Percentiles rank a stretch among this genome's conserved stretches.
Conservation (phyloP, 2,888 invertebrate genomes). For the Drosophila anomelani region DNA sequence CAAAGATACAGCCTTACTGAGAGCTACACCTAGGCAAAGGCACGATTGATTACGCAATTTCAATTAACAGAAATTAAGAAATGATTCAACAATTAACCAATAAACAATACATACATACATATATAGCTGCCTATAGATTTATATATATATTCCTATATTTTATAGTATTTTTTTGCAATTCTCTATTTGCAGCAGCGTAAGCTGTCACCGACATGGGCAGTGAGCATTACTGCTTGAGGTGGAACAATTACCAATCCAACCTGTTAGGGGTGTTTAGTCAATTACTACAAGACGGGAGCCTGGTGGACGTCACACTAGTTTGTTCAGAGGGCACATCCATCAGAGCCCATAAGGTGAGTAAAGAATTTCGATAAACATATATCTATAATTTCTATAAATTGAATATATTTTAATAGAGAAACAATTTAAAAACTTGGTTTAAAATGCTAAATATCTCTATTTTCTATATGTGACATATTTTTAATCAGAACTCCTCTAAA, state of each 20-base stretch:
- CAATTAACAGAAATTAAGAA: slow-evolving; percentile 65
- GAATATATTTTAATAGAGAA: neutral
- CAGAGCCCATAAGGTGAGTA: slow-evolving; percentile 93
- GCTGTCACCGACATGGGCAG: slow-evolving; percentile 98
- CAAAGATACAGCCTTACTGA: neutral
- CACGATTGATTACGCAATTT: slow-evolving; percentile 57
- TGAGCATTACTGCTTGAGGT: slow-evolving; percentile 99
- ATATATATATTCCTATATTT: slow-evolving; percentile 5
- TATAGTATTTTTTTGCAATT: neutral
- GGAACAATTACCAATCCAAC: slow-evolving; percentile 99
- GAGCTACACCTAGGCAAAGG: slow-evolving; percentile 8
- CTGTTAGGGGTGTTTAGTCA: slow-evolving; percentile 98
- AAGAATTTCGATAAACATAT: neutral
- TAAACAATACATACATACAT: neutral
- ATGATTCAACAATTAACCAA: slow-evolving; percentile 27
- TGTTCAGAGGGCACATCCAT: slow-evolving; percentile 98
- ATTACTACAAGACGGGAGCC: slow-evolving; percentile 97
- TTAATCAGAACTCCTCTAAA: no score
- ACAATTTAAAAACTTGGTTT: no score
- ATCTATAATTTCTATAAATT: neutral
- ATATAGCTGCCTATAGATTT: neutral
- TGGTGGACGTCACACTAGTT: slow-evolving; percentile 98
- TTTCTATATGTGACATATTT: neutral
- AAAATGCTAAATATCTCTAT: no score
- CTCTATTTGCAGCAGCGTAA: slow-evolving; percentile 87